Conservation (phyloP, 2,113 vertebrate species). For the Macaca nemestrina region DNA sequence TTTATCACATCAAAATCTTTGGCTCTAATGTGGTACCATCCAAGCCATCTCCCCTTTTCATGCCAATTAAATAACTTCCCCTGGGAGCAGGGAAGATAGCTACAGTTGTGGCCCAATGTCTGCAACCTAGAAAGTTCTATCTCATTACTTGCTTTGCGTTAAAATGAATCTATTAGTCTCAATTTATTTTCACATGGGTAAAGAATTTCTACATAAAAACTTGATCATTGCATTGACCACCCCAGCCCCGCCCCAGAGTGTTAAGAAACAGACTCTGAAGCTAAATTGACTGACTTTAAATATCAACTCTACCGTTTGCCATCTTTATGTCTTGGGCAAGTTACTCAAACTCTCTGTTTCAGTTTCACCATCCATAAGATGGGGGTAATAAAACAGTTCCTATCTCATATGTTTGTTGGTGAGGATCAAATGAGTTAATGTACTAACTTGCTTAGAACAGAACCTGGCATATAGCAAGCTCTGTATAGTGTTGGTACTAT, state of each 20-base stretch:
- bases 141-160: background rate
- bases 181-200: background rate
- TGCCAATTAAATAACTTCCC: background rate
- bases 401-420: background rate
- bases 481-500: background rate
- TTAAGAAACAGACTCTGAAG: background rate
- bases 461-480: background rate
- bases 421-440: background rate
- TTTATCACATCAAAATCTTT: constrained; percentile 1
- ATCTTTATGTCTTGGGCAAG: background rate
- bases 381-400: background rate
- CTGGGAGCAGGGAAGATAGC: background rate
- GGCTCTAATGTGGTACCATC: background rate
- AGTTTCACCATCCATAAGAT: background rate
- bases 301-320: background rate
- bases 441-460: background rate
- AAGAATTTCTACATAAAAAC: background rate
- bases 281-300: background rate
- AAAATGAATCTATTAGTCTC: background rate
- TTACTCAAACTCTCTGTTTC: background rate
- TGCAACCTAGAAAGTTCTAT: background rate
- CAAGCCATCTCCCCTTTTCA: background rate
- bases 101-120: background rate
- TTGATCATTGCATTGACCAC: background rate
- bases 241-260: background rate